Base-by-base conservation (phyloP, 2,888 invertebrate genomes). In the Eupithecia tripunctaria region DNA sequence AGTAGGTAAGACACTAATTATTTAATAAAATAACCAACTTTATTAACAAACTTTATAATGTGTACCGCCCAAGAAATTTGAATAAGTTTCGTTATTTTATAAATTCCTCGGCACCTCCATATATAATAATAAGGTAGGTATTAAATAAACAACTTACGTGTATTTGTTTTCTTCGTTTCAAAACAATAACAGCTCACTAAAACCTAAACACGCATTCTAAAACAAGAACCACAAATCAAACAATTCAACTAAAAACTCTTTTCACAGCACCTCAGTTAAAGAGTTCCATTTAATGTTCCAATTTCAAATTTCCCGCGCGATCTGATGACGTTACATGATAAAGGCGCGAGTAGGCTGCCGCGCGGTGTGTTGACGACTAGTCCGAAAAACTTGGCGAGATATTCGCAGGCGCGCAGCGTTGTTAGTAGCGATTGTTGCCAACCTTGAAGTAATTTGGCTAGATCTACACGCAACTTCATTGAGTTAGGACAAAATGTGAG, bases 321-420 rank as follows among this genome's bases (percentile, higher is more conserved):
- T 78, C 67, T 60, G 51, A 25, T 70, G 81, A 75, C 80, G 77
- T 78, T 72, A 71, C 75, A 70, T 75, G 68, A 78, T 83, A 81
- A 82, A 75, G 84, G 82, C 76, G 79, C 77, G 81, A 82, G 70
- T 71, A 83, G 83, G 86, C 85, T 84, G 80, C 75, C 82, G 79
- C 84, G 81, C 80, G 75, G 78, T 79, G 81, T 78, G 84, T 82
- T 86, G 76, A 76, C 82, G 81, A 84, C 85, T 84, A 83, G 69
- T 64, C n/a, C 32, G 67, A 60, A 73, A 71, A 68, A 62, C 65
- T 41, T 38, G 78, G 59, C 32, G 70, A 74, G 74, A 70, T 68
- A 64, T 80, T 76, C 86, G 84, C 87, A 87, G 84, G 88, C 87
- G 88, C 86, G 82, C 71, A 82, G 80, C 80, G 83, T 51, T 21